These are phyloP conservation scores for Ochotona princeps DNA, from an alignment of 2,113 vertebrate genomes.

Conservation along the genomic window DNA sequence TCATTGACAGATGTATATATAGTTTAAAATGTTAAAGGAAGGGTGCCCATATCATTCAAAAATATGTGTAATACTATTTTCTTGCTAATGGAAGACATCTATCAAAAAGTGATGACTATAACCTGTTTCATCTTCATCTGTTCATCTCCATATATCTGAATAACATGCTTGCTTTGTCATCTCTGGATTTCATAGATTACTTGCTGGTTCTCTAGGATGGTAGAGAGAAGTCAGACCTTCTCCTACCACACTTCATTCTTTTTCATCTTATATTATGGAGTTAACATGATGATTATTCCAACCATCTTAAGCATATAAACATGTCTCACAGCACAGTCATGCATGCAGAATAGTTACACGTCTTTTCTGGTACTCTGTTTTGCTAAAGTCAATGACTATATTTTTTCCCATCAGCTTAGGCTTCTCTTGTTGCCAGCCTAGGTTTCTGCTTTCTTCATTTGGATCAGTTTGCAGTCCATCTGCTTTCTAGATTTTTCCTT, in stretches of 20 bases:
- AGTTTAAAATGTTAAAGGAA: not conserved
- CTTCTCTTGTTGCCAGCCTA: not conserved
- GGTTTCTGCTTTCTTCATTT: not conserved
- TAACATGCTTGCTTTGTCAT: not conserved
- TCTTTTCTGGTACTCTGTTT: not conserved
- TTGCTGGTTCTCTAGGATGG: not conserved
- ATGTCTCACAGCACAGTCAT: not conserved
- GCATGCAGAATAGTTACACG: fast-evolving
- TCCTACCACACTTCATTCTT: no score
- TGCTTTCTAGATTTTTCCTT: not conserved
- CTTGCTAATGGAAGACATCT: not conserved
- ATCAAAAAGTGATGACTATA: not conserved
- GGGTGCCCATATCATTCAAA: not conserved
- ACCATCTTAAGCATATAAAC: not conserved
- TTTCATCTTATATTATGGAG: not conserved
- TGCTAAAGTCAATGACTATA: not conserved
- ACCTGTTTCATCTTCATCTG: not conserved
- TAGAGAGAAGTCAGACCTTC: not conserved
- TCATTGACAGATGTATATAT: not conserved
- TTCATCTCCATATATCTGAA: not conserved
- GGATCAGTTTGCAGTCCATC: not conserved
- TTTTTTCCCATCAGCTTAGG: not conserved
- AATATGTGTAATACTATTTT: not conserved
- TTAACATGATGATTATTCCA: not conserved
- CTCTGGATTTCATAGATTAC: not conserved